A percentile compares a stretch with the other conserved stretches of the same genome.
phyloP scores from a whole-genome alignment of 2,113 vertebrate genomes.

The Fukomys damarensis region DNA sequence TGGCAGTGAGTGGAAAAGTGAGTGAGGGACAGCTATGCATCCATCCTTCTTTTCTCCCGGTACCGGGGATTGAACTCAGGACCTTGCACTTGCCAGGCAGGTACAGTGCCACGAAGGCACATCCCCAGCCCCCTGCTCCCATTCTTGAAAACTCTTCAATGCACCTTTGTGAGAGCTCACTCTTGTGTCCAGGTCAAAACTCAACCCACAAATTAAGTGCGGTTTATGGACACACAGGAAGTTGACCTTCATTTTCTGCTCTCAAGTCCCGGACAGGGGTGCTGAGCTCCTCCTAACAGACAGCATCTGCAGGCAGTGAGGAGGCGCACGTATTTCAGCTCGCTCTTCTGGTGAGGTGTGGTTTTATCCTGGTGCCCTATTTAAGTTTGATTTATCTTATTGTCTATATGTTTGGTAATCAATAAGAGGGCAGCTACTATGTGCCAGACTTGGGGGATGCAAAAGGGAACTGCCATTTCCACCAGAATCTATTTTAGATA shows the following conservation, averaged over 20 bases:
- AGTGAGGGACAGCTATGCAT: background rate
- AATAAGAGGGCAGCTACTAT: background rate
- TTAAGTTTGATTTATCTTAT: background rate
- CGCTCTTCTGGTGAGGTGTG: background rate
- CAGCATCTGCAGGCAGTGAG: background rate
- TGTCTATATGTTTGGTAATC: background rate
- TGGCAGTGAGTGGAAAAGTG: background rate
- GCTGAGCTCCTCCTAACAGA: background rate
- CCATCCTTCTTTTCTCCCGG: too few relatives aligned
- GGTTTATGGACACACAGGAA: background rate
- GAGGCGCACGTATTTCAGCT: background rate
- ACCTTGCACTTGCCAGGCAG: too few relatives aligned
- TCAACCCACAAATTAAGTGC: background rate
- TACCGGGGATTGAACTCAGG: too few relatives aligned
- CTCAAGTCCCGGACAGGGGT: background rate
- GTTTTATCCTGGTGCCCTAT: background rate
- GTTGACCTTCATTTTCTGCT: background rate
- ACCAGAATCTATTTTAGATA: background rate
- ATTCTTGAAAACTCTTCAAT: background rate
- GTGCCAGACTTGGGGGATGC: background rate
- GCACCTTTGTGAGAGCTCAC: background rate
- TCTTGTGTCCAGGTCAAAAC: background rate
- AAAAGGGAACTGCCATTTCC: background rate
- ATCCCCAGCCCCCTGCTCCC: too few relatives aligned
- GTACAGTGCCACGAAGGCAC: too few relatives aligned